Conservation (phyloP, 2,888 invertebrate species). For the Galerucella pusilla region DNA sequence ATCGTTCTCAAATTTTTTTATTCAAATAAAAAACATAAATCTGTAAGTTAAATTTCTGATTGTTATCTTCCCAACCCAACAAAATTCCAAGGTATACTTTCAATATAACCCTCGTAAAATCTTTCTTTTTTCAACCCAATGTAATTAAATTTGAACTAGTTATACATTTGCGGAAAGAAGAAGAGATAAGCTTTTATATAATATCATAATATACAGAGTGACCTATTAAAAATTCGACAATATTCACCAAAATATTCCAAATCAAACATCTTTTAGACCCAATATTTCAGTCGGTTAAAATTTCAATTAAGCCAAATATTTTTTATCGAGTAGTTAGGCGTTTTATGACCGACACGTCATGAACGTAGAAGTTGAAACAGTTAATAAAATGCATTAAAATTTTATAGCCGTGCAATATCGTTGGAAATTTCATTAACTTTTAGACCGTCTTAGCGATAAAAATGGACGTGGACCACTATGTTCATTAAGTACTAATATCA, state of each 20-base stretch:
- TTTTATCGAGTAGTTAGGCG: not conserved
- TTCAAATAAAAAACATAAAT: too few relatives aligned
- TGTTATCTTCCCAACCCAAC: too few relatives aligned
- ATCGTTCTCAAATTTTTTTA: too few relatives aligned
- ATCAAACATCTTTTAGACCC: not conserved
- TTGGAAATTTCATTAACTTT: constrained; percentile 10
- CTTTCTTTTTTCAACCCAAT: too few relatives aligned
- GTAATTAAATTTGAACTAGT: too few relatives aligned
- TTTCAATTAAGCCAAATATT: constrained; percentile 10
- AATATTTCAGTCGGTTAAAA: not conserved
- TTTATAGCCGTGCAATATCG: constrained; percentile 16
- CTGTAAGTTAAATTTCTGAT: too few relatives aligned
- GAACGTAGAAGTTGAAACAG: not conserved
- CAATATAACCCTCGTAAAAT: too few relatives aligned
- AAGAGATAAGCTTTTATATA: too few relatives aligned
- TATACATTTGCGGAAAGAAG: too few relatives aligned
- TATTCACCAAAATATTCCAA: not conserved
- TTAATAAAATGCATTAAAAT: constrained; percentile 14
- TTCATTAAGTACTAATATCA: constrained; percentile 9
- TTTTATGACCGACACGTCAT: constrained; percentile 9
- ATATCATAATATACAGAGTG: too few relatives aligned
- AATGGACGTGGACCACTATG: constrained; percentile 5
- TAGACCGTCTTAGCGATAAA: constrained; percentile 4
- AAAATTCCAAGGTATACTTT: too few relatives aligned
- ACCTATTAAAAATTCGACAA: too few relatives aligned